Evolutionary conservation across 2,113 vertebrate genomes (phyloP), one percentile per base, ranked within the genome.

Genomic region (Forbesichthys papilliferus): DNA sequence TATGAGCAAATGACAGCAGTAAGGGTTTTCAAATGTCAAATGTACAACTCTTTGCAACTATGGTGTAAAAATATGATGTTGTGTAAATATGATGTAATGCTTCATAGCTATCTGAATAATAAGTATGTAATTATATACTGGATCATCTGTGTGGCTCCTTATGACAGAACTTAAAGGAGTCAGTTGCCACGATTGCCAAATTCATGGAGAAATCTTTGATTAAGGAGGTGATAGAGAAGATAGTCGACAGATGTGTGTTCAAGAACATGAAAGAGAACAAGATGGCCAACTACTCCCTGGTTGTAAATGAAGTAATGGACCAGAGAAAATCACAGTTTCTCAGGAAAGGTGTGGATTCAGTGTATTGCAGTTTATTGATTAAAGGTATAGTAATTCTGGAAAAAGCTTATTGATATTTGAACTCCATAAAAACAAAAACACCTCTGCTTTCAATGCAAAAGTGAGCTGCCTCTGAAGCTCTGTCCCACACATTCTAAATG

Each of bases 191-290:
- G 63, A 60, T 89, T 0, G 51, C 71, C 48, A 48, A 73, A 58
- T 92, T 90, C 68, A 49, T 91, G 65, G 87, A 69, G 13, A 90
- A 88, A 61, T 48, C 83, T 34, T 61, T 91, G 75, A 83, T 77
- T 4, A 3, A 62, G 0, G 86, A 88, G 3, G 73, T 82, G 49
- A 74, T 61, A 0, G 82, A 81, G 59, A 83, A 74, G 64, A 92
- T 93, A 52, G 72, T 84, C 1, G 74, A 88, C 1, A 77, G 73
- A 1, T 89, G 88, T 76, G 62, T 81, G 54, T 92, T 92, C 67
- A 77, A 85, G 69, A 92, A 89, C 83, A 92, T 92, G 92, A 92
- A 91, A 64, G 72, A 89, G 55, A 92, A 93, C 83, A 81, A 76
- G 13, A 90, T 90, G 91, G 92, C 92, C 16, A 93, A 92, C 80